Conservation (phyloP, 1,140 invertebrate genomes). For the Aphaenogaster rudis region DNA sequence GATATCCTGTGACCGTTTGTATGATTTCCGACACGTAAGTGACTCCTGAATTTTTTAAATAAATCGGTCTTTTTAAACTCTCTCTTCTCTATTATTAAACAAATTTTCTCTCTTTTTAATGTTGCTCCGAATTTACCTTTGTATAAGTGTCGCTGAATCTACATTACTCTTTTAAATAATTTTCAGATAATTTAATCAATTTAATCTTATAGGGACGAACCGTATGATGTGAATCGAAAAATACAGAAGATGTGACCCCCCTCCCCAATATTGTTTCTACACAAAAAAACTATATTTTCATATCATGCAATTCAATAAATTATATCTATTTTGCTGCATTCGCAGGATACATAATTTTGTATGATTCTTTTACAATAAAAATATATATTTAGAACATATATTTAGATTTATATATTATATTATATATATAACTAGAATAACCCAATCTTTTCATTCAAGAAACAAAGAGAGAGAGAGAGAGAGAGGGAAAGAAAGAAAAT, state of each 20-base stretch:
- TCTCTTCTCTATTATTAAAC: background rate
- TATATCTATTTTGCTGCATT: background rate
- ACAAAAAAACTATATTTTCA: background rate
- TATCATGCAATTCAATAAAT: background rate
- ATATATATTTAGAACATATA: background rate
- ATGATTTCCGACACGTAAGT: background rate
- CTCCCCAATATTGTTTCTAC: background rate
- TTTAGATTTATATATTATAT: too few relatives aligned
- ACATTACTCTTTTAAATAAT: background rate
- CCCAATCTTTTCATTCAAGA: background rate
- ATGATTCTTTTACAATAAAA: background rate
- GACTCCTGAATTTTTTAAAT: conserved; percentile 1
- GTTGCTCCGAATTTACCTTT: background rate
- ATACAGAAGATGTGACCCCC: background rate
- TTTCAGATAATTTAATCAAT: background rate
- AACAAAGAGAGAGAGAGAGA: background rate
- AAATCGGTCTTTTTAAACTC: conserved; percentile 1
- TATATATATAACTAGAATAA: too few relatives aligned
- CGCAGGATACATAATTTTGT: background rate
- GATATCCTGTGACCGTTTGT: conserved; percentile 4
- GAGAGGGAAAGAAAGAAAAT: background rate
- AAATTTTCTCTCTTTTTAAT: background rate
- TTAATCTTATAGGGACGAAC: background rate
- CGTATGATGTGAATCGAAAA: background rate
- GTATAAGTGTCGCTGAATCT: background rate